Base-by-base conservation (phyloP, 1,140 invertebrate species). In the Nilaparvata lugens region DNA sequence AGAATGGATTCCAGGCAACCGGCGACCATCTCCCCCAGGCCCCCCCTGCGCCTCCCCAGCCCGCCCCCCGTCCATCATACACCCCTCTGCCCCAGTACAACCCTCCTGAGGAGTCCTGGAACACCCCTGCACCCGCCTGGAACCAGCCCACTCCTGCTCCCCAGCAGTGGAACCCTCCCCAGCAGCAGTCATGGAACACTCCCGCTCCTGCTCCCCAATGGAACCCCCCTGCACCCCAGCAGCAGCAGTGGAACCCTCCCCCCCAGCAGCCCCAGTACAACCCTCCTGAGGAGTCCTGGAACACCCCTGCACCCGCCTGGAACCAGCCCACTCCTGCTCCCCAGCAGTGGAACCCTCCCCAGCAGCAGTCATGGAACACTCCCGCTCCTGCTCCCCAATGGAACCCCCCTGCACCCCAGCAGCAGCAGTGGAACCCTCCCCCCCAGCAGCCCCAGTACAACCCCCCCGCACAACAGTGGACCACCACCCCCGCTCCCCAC, bases 1-100 rank as follows among this genome's bases (percentile, higher is more conserved):
- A 91, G 72, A 83, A 91, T 71, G 91, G 85, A 63, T 87, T 83
- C 73, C 76, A 77, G 75, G 86, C 88, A 3, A 77, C 78, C 25
- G 89, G 89, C 43, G 88, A 91, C 69, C 87, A 89, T 70, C 81
- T 92, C 68, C 89, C 86, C 0, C 78, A 79, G 38, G 77, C 81
- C 23, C 79, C 84, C 51, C 82, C 86, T 42, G 80, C 82, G 2
- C 79, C 85, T 51, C 75, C 80, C 38, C 77, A 80, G 66, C 78
- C 80, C 4, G 79, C 78, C 58, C 79, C 79, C 7, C 80, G 81
- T n/a, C 76, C 80, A 35, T 65, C 58, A 21, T 56, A 64, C 60
- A 61, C 60, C 21, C 67, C 66, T 14, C 65, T 66, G 5, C 67
- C 64, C 2, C 68, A 71, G 35, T 70, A 69, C 67, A 61, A 69